phyloP scores from a whole-genome alignment of 2,888 invertebrate genomes.

The Zonitis immaculata region DNA sequence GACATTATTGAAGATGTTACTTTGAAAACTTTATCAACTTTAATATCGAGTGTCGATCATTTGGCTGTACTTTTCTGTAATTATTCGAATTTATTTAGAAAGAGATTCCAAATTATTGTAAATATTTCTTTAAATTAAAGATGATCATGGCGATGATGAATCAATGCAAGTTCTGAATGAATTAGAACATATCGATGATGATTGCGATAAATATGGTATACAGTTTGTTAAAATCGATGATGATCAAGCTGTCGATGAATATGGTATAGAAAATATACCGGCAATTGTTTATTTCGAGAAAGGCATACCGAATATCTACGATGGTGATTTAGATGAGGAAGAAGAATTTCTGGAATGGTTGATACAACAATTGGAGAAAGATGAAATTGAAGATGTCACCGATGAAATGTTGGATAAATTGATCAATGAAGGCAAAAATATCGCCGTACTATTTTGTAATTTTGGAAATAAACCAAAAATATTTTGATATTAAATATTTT shows the following conservation, averaged over 20 bases:
- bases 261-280: slow-evolving; percentile 77
- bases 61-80: slow-evolving; percentile 90
- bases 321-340: slow-evolving; percentile 84
- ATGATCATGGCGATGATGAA: slow-evolving; percentile 85
- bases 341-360: slow-evolving; percentile 87
- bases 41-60: slow-evolving; percentile 86
- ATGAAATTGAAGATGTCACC: slow-evolving; percentile 92
- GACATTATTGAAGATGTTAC: slow-evolving; percentile 93
- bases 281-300: slow-evolving; percentile 91
- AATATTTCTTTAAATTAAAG: too few relatives aligned
- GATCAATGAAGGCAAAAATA: slow-evolving; percentile 80
- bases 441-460: slow-evolving; percentile 88
- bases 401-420: slow-evolving; percentile 90
- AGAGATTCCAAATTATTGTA: too few relatives aligned
- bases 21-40: slow-evolving; percentile 79
- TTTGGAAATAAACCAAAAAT: background rate
- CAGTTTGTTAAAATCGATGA: slow-evolving; percentile 93
- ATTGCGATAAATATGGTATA: slow-evolving; percentile 87
- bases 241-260: slow-evolving; percentile 73
- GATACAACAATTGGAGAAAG: slow-evolving; percentile 79
- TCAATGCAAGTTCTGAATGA: slow-evolving; percentile 81
- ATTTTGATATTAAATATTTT: slow-evolving; percentile 4
- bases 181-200: slow-evolving; percentile 89
- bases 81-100: too few relatives aligned
- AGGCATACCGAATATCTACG: slow-evolving; percentile 87